A percentile compares a stretch with the other conserved stretches of the same genome.
Evolutionary conservation across 2,113 vertebrate genomes (phyloP).

Genomic region (Callipepla californica): DNA sequence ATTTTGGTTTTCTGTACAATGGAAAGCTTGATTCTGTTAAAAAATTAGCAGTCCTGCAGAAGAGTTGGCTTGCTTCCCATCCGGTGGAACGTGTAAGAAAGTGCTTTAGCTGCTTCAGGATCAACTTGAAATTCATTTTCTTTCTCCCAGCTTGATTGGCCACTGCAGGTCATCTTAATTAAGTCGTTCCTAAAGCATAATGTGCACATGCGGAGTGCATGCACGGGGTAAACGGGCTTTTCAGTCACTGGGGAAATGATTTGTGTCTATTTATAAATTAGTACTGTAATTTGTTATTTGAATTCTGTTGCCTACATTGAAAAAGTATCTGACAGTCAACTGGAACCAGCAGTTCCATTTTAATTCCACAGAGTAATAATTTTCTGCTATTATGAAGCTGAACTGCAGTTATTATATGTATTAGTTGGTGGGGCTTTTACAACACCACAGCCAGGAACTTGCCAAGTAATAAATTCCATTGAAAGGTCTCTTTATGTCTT

Average conservation of each 20-base stretch:
- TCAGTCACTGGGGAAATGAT: constrained; percentile 52
- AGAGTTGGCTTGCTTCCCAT: constrained; percentile 20
- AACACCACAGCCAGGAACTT: constrained; percentile 43
- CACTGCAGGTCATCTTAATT: constrained; percentile 31
- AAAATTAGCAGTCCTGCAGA: background rate
- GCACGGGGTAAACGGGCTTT: background rate
- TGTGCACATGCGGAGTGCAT: background rate
- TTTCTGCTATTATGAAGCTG: constrained; percentile 56
- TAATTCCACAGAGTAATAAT: constrained; percentile 54
- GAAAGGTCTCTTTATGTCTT: constrained; percentile 66
- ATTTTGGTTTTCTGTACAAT: background rate
- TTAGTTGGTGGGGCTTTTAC: constrained; percentile 52
- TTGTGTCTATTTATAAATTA: constrained; percentile 53
- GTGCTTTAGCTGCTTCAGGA: constrained; percentile 21
- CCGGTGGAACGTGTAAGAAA: background rate
- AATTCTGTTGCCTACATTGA: constrained; percentile 49
- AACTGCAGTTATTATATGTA: constrained; percentile 30
- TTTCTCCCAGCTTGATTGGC: constrained; percentile 35
- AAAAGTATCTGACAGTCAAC: constrained; percentile 47
- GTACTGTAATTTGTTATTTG: constrained; percentile 55
- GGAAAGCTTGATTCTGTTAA: constrained; percentile 21
- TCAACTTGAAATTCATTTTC: constrained; percentile 47
- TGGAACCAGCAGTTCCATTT: constrained; percentile 56
- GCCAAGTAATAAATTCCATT: constrained; percentile 63
- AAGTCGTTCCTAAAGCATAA: background rate